Base-by-base conservation (phyloP, 1,140 invertebrate species). In the Drosophila guanche region DNA sequence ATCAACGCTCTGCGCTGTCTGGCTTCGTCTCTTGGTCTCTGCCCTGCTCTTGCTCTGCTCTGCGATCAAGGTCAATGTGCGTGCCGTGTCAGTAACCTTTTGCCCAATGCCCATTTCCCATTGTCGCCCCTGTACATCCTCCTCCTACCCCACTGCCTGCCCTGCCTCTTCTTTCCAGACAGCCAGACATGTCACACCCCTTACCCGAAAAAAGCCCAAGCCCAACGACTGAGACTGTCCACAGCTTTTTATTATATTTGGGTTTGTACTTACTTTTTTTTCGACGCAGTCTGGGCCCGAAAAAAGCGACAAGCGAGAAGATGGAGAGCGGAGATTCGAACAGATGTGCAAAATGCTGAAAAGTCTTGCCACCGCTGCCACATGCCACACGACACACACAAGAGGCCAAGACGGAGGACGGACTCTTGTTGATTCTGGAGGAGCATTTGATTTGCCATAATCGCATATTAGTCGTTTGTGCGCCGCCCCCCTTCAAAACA, bases 21-120 rank as follows among this genome's bases (percentile, higher is more conserved):
- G 10, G 33, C 0, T 10, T 12, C 10, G 33, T 37, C 8, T 37
- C 33, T 4, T 8, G 10, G 3, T 37, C 27, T 6, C 27, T 20
- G 16, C 16, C 16, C 16, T 20, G 5, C 27, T 7, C 27, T 29
- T 37, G 10, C 33, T 37, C 4, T 37, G 10, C 33, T 81, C 85
- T 60, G 76, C 68, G 77, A 85, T 75, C 85, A 89, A 89, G 85
- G 85, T 89, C 85, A 89, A 89, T 85, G 74, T 89, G 85, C 85
- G 85, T 89, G 67, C 56, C 75, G 80, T 89, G 85, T 89, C 85
- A 89, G 77, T 79, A 89, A 89, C 77, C 85, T 85, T 37, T 80
- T 75, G 79, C 63, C 69, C 63, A 67, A 73, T 55, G 73, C 48
- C 57, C 45, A 68, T 62, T 61, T 61, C 23, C 58, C 75, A 70